Base-by-base conservation (phyloP, 37 sponge, comb jelly and placozoan genomes). In the Spongilla lacustris region DNA sequence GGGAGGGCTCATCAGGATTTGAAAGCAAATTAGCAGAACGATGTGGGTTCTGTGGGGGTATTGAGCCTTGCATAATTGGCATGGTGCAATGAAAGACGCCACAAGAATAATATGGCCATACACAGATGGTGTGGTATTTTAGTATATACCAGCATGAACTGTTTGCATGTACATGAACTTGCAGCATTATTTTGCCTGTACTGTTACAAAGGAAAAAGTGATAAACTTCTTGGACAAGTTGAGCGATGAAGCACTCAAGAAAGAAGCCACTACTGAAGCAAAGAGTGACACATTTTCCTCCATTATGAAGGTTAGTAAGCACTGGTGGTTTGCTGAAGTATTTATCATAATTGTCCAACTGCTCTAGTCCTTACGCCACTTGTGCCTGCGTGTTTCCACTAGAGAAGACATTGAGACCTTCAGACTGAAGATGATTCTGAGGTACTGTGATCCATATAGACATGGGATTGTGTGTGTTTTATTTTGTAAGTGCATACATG, bases 241-340 rank as follows among this genome's bases (percentile, higher is more conserved):
- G 66, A 94, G 79, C 73, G 95, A 96, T 70, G 95, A 94, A 23
- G 90, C 96, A 13, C 84, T 96, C 84, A 96, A 96, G 91, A 96
- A 93, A 70, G 96, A 96, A 71, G 81, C 96, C 23, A 81, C 93
- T 30, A 85, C 86, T 70, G 95, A 91, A 81, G 93, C 95, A 28
- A 85, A 85, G 49, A 92, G 90, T 73, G 95, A 95, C 73, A 91
- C 83, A 70, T 91, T 95, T 69, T 89, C 95, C 48, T 84, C 87
- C n/a, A 93, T 93, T 58, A 89, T 93, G 91, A 89, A 90, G 93
- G 93, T 93, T n/a, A 14, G 85, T 48, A 32, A 33, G 78, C 24
- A 34, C 12, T n/a, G 26, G 9, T 4, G 10, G 6, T n/a, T 4
- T 11, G 26, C 3, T 76, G 26, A 27, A 28, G 26, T 36, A 58